Conservation (phyloP, 2,888 invertebrate species). For the Leptinotarsa rubiginosa region DNA sequence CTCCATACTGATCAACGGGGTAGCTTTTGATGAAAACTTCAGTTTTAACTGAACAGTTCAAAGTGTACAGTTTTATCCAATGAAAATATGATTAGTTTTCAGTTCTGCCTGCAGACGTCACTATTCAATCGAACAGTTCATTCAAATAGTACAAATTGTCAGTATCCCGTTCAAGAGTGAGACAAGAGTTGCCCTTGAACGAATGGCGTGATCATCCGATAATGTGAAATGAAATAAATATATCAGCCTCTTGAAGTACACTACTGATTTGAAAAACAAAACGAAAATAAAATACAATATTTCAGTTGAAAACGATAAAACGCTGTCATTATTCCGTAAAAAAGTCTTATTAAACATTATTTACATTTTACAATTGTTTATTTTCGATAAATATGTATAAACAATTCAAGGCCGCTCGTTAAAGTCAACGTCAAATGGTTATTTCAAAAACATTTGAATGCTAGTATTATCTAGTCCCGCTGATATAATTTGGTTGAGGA, state of each 20-base stretch:
- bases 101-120: too few species aligned
- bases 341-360: slow-evolving; percentile 32
- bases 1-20: too few species aligned
- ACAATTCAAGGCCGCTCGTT: slow-evolving; percentile 41
- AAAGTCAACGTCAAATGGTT: slow-evolving; percentile 14
- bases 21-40: too few species aligned
- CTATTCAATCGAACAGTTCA: too few species aligned
- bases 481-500: slow-evolving; percentile 17
- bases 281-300: slow-evolving; percentile 30
- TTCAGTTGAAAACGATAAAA: slow-evolving; percentile 28
- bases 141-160: too few species aligned
- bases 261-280: slow-evolving; percentile 22
- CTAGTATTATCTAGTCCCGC: not conserved
- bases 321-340: slow-evolving; percentile 28
- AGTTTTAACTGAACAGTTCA: too few species aligned
- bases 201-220: too few species aligned
- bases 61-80: too few species aligned
- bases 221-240: too few species aligned
- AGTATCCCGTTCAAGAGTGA: too few species aligned
- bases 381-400: slow-evolving; percentile 45
- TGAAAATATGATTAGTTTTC: too few species aligned
- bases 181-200: too few species aligned
- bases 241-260: slow-evolving; percentile 2
- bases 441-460: slow-evolving; percentile 9
- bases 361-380: slow-evolving; percentile 39